These are phyloP conservation scores for Dendrocopos noguchii DNA, from an alignment of 2,113 vertebrate species.

Conservation along the genomic window DNA sequence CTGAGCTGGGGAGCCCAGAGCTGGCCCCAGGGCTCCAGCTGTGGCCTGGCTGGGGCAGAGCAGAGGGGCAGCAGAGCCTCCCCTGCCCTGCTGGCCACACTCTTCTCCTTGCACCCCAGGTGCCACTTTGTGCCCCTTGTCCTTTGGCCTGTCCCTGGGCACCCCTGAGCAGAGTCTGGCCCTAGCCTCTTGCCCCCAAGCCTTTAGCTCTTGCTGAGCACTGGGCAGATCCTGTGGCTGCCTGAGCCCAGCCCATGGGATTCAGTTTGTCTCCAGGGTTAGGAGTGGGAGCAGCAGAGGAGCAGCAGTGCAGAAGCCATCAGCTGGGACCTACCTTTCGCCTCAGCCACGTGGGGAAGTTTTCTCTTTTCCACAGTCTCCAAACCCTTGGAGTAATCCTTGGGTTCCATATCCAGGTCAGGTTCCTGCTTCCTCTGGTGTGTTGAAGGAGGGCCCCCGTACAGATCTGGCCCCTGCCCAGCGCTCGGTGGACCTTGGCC, in stretches of 20 bases:
- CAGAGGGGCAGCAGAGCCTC: no score
- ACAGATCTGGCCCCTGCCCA: not conserved
- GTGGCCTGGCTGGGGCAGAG: no score
- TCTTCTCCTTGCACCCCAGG: no score
- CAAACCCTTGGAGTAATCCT: not conserved
- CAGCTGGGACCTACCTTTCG: not conserved
- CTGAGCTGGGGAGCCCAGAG: no score
- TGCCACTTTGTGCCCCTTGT: no score
- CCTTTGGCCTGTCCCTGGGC: no score
- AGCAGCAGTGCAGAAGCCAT: not conserved
- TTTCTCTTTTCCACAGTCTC: not conserved
- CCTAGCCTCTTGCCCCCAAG: no score
- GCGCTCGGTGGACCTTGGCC: not conserved
- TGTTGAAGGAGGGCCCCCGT: not conserved
- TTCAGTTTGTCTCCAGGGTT: not conserved
- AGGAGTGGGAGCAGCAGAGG: not conserved
- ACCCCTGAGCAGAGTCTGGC: no score
- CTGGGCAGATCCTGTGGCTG: not conserved
- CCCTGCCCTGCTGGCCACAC: no score
- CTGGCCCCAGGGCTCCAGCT: no score
- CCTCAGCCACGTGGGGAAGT: not conserved
- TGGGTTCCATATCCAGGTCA: not conserved
- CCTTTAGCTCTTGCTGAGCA: no score
- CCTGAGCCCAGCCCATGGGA: not conserved
- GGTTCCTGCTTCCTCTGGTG: constrained; percentile 12